A percentile compares a stretch with the other conserved stretches of the same genome.
These are phyloP conservation scores for Rhizomys pruinosus DNA, from an alignment of 2,113 vertebrate genomes.

Conservation along the genomic window DNA sequence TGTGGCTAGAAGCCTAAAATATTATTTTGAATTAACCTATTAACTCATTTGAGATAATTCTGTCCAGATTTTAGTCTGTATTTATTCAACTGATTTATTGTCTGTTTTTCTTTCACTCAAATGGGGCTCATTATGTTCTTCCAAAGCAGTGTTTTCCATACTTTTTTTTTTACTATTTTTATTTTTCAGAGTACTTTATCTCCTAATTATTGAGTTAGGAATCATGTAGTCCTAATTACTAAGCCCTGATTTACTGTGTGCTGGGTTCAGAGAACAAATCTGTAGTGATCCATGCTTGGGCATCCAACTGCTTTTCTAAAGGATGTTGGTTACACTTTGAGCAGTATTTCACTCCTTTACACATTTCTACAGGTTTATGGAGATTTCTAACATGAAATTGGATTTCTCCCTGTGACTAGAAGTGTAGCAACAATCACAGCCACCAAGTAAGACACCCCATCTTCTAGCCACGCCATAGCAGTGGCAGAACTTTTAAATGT, in stretches of 20 bases:
- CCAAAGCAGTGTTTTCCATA: slow-evolving; percentile 63
- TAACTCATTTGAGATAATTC: slow-evolving; percentile 83
- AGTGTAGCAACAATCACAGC: not conserved
- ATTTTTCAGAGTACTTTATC: slow-evolving; percentile 55
- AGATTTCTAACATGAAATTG: not conserved
- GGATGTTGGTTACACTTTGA: not conserved
- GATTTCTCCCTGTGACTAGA: not conserved
- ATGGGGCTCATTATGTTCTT: slow-evolving; percentile 73
- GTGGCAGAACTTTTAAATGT: not conserved
- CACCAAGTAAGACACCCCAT: too few relatives aligned
- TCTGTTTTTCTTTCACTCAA: slow-evolving; percentile 80
- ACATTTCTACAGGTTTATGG: not conserved
- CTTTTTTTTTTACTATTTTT: slow-evolving; percentile 68
- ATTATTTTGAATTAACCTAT: slow-evolving; percentile 84
- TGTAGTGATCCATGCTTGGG: not conserved
- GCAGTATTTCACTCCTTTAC: not conserved
- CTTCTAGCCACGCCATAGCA: not conserved
- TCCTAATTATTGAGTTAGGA: slow-evolving; percentile 59
- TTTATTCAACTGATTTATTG: slow-evolving; percentile 82
- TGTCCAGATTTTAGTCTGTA: slow-evolving; percentile 80
- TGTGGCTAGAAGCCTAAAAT: slow-evolving; percentile 80
- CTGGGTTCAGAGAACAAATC: not conserved
- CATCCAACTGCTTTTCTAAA: slow-evolving; percentile 5
- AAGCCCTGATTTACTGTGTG: slow-evolving; percentile 12
- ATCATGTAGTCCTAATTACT: slow-evolving; percentile 24